Percentiles rank a stretch among this genome's conserved stretches.
Evolutionary conservation across 2,797 vertebrate species (phyloP).

Genomic region (Pachyuromys duprasi): DNA sequence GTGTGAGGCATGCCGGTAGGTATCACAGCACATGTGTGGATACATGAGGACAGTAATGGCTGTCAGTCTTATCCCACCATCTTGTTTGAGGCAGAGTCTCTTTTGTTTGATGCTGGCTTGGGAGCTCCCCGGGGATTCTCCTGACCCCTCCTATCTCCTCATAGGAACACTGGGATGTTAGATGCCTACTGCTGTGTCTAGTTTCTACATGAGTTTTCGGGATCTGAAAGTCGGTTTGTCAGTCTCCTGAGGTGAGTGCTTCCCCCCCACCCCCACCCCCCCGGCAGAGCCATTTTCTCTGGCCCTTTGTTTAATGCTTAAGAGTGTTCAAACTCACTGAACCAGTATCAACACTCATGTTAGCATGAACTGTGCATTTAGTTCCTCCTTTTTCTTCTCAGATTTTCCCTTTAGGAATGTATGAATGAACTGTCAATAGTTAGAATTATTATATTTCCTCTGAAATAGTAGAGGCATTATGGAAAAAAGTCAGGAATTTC

Average conservation of each 20-base stretch:
- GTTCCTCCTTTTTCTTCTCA: background rate
- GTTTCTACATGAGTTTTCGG: background rate
- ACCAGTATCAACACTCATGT: background rate
- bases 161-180: background rate
- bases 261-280: too few species aligned
- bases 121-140: background rate
- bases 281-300: background rate
- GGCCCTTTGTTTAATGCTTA: background rate
- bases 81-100: background rate
- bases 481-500: background rate
- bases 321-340: background rate
- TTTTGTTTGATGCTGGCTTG: background rate
- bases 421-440: background rate
- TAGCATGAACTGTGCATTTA: background rate
- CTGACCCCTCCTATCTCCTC: background rate
- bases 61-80: background rate
- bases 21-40: background rate
- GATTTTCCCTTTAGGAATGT: background rate
- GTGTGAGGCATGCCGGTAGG: background rate
- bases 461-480: background rate
- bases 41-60: background rate
- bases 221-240: too few species aligned
- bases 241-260: background rate
- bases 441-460: constrained; percentile 2
- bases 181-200: background rate